Conservation (phyloP, 2,797 vertebrate genomes). For the Botia kubotai region DNA sequence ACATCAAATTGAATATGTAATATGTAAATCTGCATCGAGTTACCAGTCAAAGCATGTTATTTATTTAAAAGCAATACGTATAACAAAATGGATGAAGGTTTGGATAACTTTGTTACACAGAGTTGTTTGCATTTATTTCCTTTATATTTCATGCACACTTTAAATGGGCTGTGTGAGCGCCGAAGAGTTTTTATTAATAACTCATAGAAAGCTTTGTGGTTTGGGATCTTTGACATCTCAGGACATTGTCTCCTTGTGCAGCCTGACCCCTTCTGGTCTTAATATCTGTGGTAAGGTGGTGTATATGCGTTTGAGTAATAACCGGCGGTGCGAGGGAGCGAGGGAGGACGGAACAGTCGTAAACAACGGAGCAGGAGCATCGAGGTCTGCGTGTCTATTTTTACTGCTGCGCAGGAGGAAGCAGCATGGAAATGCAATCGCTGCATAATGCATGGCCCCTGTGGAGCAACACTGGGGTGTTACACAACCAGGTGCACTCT, state of each 20-base stretch:
- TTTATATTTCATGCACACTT: constrained; percentile 3
- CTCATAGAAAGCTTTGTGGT: constrained; percentile 72
- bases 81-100: constrained; percentile 25
- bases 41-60: constrained; percentile 10
- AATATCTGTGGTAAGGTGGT: constrained; percentile 30
- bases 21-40: constrained; percentile 21
- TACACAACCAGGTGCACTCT: constrained; percentile 61
- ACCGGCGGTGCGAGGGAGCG: constrained; percentile 39
- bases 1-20: constrained; percentile 40
- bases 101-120: constrained; percentile 2
- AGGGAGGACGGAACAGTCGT: constrained; percentile 68
- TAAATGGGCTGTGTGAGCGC: constrained; percentile 53
- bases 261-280: constrained; percentile 64
- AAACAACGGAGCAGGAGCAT: constrained; percentile 73
- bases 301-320: constrained; percentile 50
- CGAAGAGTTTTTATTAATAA: constrained; percentile 69
- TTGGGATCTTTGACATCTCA: constrained; percentile 64
- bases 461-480: constrained; percentile 63
- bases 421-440: constrained; percentile 72
- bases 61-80: not conserved
- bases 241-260: constrained; percentile 65
- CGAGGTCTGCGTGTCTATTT: constrained; percentile 76
- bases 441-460: constrained; percentile 75
- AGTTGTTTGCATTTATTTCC: not conserved
- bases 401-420: constrained; percentile 71